Percentiles rank a stretch among this genome's conserved stretches.
Conservation (phyloP, 2,888 invertebrate genomes). For the Phania funesta region DNA sequence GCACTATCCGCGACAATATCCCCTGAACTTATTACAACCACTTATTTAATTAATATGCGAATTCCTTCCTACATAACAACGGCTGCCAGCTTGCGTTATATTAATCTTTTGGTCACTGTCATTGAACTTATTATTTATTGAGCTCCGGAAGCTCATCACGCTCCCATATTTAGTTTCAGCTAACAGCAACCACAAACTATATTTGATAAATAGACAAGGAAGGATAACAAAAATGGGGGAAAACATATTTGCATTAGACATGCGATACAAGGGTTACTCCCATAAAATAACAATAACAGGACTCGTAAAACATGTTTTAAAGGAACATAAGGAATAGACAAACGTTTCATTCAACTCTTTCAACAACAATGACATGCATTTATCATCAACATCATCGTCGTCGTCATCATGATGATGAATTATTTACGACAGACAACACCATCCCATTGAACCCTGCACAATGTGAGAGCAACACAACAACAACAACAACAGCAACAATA, state of each 20-base stretch:
- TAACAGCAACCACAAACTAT: background rate
- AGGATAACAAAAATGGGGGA: background rate
- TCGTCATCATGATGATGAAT: too few species aligned
- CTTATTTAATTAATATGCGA: background rate
- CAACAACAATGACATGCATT: slow-evolving; percentile 39
- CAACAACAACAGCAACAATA: slow-evolving; percentile 25
- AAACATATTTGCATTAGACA: slow-evolving; percentile 37
- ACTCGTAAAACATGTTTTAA: background rate
- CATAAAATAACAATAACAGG: slow-evolving; percentile 13
- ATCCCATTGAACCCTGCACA: slow-evolving; percentile 34
- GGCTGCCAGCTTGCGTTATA: background rate
- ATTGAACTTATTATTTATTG: slow-evolving; percentile 58
- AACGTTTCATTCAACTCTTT: slow-evolving; percentile 24
- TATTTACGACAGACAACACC: slow-evolving; percentile 24
- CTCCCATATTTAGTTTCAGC: background rate
- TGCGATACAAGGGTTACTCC: slow-evolving; percentile 50
- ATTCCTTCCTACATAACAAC: background rate
- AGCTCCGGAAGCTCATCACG: background rate
- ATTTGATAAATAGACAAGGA: slow-evolving; percentile 14
- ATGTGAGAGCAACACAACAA: background rate
- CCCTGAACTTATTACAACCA: too few species aligned
- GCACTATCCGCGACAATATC: too few species aligned
- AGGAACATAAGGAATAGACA: background rate
- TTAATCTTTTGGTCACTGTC: slow-evolving; percentile 28
- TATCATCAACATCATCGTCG: slow-evolving; percentile 13